Conservation (phyloP, 2,888 invertebrate species). For the Dimorphilus gyrociliatus region DNA sequence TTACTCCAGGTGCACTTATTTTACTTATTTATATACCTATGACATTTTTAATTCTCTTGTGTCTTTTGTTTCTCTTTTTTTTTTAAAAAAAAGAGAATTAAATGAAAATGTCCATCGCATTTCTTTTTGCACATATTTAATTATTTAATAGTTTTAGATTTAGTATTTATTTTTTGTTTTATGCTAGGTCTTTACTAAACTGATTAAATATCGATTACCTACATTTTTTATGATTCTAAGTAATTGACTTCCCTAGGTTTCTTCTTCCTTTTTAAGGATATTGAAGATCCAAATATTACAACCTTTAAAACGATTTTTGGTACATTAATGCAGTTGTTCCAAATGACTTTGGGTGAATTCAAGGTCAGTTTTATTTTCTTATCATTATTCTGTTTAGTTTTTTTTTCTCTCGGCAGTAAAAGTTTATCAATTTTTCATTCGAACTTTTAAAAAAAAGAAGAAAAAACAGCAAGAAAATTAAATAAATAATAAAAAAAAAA, state of each 20-base stretch:
- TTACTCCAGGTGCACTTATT: conserved; percentile 66
- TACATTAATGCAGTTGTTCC: conserved; percentile 94
- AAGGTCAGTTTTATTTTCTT: conserved; percentile 49
- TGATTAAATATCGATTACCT: conserved; percentile 16
- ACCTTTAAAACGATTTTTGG: conserved; percentile 67
- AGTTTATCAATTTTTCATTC: too few species aligned
- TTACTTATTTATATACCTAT: conserved; percentile 4
- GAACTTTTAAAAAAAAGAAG: too few species aligned
- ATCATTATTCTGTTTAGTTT: too few species aligned
- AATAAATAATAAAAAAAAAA: too few species aligned
- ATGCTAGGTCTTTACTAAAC: conserved; percentile 2
- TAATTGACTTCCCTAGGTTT: conserved; percentile 36
- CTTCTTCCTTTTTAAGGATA: conserved; percentile 66
- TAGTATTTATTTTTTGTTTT: too few species aligned
- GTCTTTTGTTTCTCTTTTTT: not conserved
- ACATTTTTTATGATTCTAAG: conserved; percentile 1
- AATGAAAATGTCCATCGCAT: too few species aligned
- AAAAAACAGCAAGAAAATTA: too few species aligned
- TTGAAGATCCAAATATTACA: conserved; percentile 51
- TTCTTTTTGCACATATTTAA: too few species aligned
- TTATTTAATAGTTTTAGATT: too few species aligned
- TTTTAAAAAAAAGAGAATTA: too few species aligned
- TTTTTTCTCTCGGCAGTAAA: too few species aligned
- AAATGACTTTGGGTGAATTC: conserved; percentile 92
- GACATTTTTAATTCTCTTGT: not conserved